Percentiles rank a stretch among this genome's conserved stretches.
These are phyloP conservation scores for Eulemur mongoz DNA, from an alignment of 2,797 vertebrate species.

Conservation along the genomic window DNA sequence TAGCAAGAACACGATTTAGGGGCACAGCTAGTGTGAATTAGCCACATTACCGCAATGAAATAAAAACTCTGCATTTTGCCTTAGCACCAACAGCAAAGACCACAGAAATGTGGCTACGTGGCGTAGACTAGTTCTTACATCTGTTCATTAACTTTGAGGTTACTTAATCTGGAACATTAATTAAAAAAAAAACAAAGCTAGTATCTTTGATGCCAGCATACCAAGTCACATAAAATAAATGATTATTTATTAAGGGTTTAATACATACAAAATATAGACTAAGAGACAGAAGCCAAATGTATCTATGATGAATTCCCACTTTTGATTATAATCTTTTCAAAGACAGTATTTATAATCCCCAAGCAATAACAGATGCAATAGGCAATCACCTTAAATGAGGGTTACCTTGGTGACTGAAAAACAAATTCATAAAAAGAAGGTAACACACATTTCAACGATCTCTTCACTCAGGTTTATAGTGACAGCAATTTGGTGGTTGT, in stretches of 20 bases:
- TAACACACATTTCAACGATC: rapidly evolving
- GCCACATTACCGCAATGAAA: background rate
- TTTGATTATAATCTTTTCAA: background rate
- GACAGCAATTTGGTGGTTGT: too few relatives aligned
- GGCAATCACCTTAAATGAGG: background rate
- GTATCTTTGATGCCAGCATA: too few relatives aligned
- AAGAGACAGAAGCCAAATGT: background rate
- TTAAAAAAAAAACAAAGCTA: background rate
- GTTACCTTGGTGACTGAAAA: background rate
- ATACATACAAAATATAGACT: background rate
- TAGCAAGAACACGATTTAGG: background rate
- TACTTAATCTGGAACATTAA: background rate
- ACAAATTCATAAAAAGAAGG: background rate
- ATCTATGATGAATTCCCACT: background rate
- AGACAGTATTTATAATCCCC: background rate
- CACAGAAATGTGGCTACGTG: background rate
- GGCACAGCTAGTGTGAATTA: too few relatives aligned
- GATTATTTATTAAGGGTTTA: background rate
- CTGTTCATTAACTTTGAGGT: background rate
- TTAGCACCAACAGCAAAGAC: background rate
- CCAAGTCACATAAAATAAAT: background rate
- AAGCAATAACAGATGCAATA: background rate
- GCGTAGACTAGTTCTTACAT: background rate
- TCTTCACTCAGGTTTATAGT: background rate
- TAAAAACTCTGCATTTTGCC: background rate